A percentile compares a stretch with the other conserved stretches of the same genome.
Evolutionary conservation across 2,797 vertebrate species (phyloP).

Genomic region (Apogon hyalosoma): DNA sequence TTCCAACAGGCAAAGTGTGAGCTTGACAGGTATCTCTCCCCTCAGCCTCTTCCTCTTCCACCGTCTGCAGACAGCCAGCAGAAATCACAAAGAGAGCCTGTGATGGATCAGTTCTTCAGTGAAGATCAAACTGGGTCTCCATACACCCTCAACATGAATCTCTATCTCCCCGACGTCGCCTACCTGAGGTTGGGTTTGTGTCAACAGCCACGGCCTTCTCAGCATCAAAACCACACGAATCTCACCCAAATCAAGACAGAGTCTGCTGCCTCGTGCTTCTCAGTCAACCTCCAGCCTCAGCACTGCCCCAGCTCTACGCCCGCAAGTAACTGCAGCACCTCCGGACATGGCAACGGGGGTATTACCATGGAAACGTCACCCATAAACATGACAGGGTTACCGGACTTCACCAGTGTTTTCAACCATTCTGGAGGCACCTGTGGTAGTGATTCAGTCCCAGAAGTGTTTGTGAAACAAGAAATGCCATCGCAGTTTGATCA

Average conservation of each 20-base stretch:
- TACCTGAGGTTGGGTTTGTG: conserved; percentile 94
- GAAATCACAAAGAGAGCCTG: conserved; percentile 91
- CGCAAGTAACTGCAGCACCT: conserved; percentile 53
- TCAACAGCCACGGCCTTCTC: conserved; percentile 81
- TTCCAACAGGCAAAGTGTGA: conserved; percentile 91
- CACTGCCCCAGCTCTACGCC: conserved; percentile 83
- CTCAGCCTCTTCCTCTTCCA: conserved; percentile 80
- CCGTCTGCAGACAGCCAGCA: conserved; percentile 79
- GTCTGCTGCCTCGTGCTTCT: conserved; percentile 76
- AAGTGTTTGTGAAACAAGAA: conserved; percentile 96
- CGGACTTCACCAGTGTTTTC: conserved; percentile 98
- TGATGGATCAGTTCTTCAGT: conserved; percentile 92
- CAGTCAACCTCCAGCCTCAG: conserved; percentile 85
- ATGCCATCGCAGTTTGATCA: conserved; percentile 90
- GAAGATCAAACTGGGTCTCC: conserved; percentile 88
- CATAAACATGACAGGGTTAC: conserved; percentile 86
- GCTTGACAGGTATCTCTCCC: conserved; percentile 95
- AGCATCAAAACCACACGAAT: conserved; percentile 63
- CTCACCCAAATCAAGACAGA: conserved; percentile 92
- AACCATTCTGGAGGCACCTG: conserved; percentile 79
- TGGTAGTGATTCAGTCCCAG: conserved; percentile 55
- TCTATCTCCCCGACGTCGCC: conserved; percentile 93
- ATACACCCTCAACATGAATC: conserved; percentile 99
- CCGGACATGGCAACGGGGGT: conserved; percentile 45
- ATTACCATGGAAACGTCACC: conserved; percentile 67